Percentiles rank a stretch among this genome's conserved stretches.
Evolutionary conservation across 2,888 invertebrate genomes (phyloP).

Genomic region (Dioctria rufipes): DNA sequence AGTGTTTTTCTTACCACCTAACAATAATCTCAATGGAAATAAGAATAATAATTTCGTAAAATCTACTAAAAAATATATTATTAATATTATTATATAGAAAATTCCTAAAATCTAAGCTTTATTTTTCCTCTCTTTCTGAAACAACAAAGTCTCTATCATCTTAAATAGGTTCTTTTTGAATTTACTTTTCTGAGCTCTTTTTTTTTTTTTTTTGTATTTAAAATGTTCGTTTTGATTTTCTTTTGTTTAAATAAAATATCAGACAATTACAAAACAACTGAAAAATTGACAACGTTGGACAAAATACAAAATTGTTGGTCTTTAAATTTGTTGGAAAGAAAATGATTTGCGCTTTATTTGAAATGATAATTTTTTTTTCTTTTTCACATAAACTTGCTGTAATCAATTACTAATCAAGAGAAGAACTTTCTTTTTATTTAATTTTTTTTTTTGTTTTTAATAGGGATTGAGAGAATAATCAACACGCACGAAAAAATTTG

Average conservation of each 20-base stretch:
- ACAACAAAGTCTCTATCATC: slow-evolving; percentile 13
- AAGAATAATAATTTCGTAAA: slow-evolving; percentile 18
- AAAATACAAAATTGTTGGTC: too few species aligned
- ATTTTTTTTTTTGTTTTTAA: too few species aligned
- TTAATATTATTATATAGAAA: not conserved
- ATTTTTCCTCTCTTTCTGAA: not conserved
- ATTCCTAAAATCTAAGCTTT: slow-evolving; percentile 25
- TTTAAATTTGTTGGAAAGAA: too few species aligned
- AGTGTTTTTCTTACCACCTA: slow-evolving; percentile 7
- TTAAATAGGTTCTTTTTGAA: slow-evolving; percentile 30
- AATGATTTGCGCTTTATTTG: not conserved
- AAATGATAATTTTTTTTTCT: not conserved
- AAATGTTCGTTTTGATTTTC: too few species aligned
- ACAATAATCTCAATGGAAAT: slow-evolving; percentile 26
- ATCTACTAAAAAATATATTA: slow-evolving; percentile 38
- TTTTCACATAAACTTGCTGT: not conserved
- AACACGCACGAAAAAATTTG: too few species aligned
- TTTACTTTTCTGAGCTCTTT: slow-evolving; percentile 1
- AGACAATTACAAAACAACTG: slow-evolving; percentile 28
- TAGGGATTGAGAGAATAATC: too few species aligned
- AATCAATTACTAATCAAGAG: too few species aligned
- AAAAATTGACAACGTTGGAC: not conserved
- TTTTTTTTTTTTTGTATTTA: slow-evolving; percentile 15
- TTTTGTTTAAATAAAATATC: not conserved
- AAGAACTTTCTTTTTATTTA: too few species aligned